These are phyloP conservation scores for Dasyprocta punctata DNA, from an alignment of 2,113 vertebrate genomes.

Conservation along the genomic window DNA sequence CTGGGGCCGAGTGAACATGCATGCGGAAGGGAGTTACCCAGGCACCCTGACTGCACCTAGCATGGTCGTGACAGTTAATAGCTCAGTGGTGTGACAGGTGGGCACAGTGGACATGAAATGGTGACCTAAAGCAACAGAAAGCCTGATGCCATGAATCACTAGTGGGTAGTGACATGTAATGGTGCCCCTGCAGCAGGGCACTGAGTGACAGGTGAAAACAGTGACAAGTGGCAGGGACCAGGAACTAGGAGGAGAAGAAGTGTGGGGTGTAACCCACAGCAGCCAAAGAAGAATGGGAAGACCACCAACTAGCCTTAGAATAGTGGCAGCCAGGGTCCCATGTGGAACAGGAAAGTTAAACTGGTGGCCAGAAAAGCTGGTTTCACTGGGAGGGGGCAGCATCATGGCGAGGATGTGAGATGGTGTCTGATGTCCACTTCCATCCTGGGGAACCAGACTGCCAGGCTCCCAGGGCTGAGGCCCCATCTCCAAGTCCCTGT, in stretches of 20 bases:
- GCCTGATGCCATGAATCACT: not conserved
- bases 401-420: not conserved
- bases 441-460: not conserved
- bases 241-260: not conserved
- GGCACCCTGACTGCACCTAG: too few species aligned
- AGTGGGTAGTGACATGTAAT: not conserved
- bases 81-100: not conserved
- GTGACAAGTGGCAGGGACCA: not conserved
- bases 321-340: too few species aligned
- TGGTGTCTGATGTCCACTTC: fast-evolving
- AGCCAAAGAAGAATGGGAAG: too few species aligned
- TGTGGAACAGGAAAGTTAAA: not conserved
- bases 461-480: not conserved
- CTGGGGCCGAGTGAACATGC: too few species aligned
- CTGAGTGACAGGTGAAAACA: not conserved
- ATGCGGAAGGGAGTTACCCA: fast-evolving
- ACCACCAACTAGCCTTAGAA: too few species aligned
- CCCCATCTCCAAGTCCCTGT: not conserved
- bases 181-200: not conserved
- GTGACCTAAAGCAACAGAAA: not conserved
- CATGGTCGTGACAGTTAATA: not conserved
- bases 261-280: not conserved
- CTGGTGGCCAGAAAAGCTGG: not conserved
- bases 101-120: not conserved
- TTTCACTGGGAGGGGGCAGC: not conserved